Base-by-base conservation (phyloP, 2,113 vertebrate species). In the Tamias sibiricus region DNA sequence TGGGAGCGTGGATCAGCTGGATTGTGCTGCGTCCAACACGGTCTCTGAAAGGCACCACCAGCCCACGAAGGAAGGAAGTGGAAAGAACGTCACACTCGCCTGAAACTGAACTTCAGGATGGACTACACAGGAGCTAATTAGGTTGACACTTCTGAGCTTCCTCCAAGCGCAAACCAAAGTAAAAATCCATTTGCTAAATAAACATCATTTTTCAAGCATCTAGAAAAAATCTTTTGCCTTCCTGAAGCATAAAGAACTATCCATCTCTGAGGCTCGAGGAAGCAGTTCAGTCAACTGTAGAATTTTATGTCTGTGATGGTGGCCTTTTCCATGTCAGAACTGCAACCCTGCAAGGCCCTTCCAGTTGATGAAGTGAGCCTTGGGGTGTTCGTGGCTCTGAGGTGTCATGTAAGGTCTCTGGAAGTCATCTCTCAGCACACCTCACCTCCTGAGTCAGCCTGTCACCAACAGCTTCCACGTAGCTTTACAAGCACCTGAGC, bases 141-240 rank as follows among this genome's bases (percentile, higher is more conserved):
- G 79, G 80, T 16, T 80, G 52, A 74, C 83, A 88, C 85, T 77
- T 93, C 44, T 59, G 72, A 95, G 62, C 59, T 74, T 68, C 59
- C 82, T 96, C 72, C 92, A 83, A 81, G 13, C n/a, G n/a, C n/a
- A n/a, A n/a, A 35, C 11, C 40, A 85, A 84, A 80, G 49, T 42
- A 74, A 89, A 95, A 90, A 57, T 40, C 59, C 10, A 35, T 81
- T 92, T 95, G 44, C 68, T 68, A 49, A 92, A 87, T 68, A 37
- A 94, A 87, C 8, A 8, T 91, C 85, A 93, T 96, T 66, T 90
- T 91, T 85, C 28, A 47, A 90, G 76, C 79, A 94, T 87, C 95
- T 96, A 76, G 93, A 92, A 90, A 62, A 12, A 69, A 40, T 84
- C 57, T 52, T 64, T 72, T 24, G 24, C 81, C 52, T 88, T 30